Percentiles rank a stretch among this genome's conserved stretches.
phyloP scores from a whole-genome alignment of 2,113 vertebrate genomes.

The Engystomops pustulosus region DNA sequence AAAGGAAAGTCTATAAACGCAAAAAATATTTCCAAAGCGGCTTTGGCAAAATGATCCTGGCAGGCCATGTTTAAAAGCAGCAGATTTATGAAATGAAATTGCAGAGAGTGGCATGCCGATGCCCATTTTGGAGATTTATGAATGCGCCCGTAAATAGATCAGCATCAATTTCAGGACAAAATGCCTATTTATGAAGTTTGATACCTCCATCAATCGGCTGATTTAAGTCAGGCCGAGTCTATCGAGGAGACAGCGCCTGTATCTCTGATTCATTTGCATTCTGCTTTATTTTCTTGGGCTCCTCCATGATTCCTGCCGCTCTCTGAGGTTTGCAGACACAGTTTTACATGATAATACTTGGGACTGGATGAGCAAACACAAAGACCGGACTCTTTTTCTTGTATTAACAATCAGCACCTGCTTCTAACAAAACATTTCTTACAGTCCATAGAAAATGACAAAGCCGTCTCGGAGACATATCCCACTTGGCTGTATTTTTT shows the following conservation, averaged over 20 bases:
- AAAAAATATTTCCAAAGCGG: constrained; percentile 34
- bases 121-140: constrained; percentile 51
- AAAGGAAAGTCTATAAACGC: constrained; percentile 4
- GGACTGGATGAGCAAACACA: constrained; percentile 53
- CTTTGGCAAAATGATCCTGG: constrained; percentile 36
- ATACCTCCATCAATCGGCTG: constrained; percentile 54
- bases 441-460: constrained; percentile 51
- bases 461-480: constrained; percentile 54
- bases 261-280: constrained; percentile 51
- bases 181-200: constrained; percentile 47
- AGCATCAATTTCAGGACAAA: constrained; percentile 50
- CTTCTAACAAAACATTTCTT: constrained; percentile 54
- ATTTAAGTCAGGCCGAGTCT: constrained; percentile 35
- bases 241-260: constrained; percentile 30
- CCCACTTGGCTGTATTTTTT: constrained; percentile 35
- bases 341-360: constrained; percentile 55
- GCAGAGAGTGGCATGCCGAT: constrained; percentile 42
- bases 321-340: constrained; percentile 26
- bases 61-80: constrained; percentile 30
- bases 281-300: constrained; percentile 49
- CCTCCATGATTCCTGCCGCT: constrained; percentile 34
- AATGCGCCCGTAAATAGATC: constrained; percentile 49
- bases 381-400: constrained; percentile 55
- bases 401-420: constrained; percentile 53
- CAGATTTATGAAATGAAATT: constrained; percentile 55